Percentiles rank a stretch among this genome's conserved stretches.
These are phyloP conservation scores for Eurystomus glaucurus DNA, from an alignment of 2,797 vertebrate genomes.

Conservation along the genomic window DNA sequence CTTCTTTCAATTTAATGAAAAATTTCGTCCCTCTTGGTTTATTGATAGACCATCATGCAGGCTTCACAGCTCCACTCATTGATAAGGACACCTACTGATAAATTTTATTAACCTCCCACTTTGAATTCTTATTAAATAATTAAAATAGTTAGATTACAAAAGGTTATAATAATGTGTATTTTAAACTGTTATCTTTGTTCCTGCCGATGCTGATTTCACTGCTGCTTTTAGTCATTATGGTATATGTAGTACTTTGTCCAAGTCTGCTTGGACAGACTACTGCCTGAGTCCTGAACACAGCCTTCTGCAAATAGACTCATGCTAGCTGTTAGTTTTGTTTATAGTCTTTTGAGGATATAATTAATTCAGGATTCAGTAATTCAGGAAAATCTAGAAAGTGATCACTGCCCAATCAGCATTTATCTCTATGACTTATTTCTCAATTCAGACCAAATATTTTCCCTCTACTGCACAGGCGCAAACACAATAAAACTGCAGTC, in stretches of 20 bases:
- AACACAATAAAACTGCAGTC: not conserved
- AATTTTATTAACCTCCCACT: slow-evolving; percentile 77
- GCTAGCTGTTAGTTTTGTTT: not conserved
- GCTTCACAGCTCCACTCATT: slow-evolving; percentile 56
- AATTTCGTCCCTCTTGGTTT: slow-evolving; percentile 54
- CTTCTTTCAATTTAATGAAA: slow-evolving; percentile 61
- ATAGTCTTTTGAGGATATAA: not conserved
- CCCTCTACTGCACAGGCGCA: accelerated
- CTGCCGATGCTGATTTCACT: slow-evolving; percentile 41
- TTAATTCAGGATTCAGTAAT: not conserved
- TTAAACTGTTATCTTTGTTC: slow-evolving; percentile 35
- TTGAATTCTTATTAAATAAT: slow-evolving; percentile 76
- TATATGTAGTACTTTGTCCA: not conserved
- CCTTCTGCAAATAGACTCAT: not conserved
- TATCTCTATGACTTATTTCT: not conserved
- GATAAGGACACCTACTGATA: slow-evolving; percentile 71
- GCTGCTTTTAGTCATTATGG: not conserved
- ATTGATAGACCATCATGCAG: slow-evolving; percentile 55
- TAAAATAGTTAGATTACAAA: slow-evolving; percentile 53
- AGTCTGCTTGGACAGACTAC: not conserved
- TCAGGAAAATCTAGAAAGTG: not conserved
- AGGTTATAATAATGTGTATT: slow-evolving; percentile 25
- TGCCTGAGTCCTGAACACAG: not conserved
- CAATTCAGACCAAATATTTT: not conserved
- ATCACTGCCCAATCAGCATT: not conserved